Evolutionary conservation across 2,113 vertebrate species (phyloP).

Genomic region (Rhinogobius similis): DNA sequence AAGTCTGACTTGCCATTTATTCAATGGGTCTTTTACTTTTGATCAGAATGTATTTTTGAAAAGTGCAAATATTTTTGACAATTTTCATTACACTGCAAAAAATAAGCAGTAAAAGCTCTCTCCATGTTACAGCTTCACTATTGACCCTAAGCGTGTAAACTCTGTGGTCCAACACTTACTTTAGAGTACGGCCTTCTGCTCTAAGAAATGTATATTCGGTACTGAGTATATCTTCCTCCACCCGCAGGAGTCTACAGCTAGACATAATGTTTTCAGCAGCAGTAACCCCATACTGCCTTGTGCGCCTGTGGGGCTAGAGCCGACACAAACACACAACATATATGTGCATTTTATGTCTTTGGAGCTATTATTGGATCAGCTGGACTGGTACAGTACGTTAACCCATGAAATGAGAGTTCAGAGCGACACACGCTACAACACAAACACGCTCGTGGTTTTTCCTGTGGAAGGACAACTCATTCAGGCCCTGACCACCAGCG

Average conservation of each 20-base stretch:
- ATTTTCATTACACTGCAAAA: no score
- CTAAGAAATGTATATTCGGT: no score
- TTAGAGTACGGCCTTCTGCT: conserved; percentile 29
- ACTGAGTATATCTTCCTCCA: no score
- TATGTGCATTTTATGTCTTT: conserved; percentile 12
- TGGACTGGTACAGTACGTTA: conserved; percentile 48
- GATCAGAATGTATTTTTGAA: no score
- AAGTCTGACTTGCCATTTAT: no score
- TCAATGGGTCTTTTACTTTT: no score
- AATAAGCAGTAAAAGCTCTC: no score
- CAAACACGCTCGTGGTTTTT: conserved; percentile 62
- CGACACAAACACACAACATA: conserved; percentile 21
- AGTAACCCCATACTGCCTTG: conserved; percentile 7
- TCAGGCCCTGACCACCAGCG: conserved; percentile 51
- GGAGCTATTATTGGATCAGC: conserved; percentile 44
- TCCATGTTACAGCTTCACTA: no score
- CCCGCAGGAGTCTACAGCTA: conserved; percentile 28
- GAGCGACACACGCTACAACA: conserved; percentile 37
- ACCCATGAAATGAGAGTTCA: conserved; percentile 53
- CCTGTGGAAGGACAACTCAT: conserved; percentile 59
- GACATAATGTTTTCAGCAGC: conserved; percentile 52
- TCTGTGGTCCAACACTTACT: no score
- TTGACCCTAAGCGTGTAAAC: no score
- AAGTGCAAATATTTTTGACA: no score
- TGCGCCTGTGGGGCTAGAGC: conserved; percentile 33